Base-by-base conservation (phyloP, 2,888 invertebrate genomes). In the Nebria brevicollis region DNA sequence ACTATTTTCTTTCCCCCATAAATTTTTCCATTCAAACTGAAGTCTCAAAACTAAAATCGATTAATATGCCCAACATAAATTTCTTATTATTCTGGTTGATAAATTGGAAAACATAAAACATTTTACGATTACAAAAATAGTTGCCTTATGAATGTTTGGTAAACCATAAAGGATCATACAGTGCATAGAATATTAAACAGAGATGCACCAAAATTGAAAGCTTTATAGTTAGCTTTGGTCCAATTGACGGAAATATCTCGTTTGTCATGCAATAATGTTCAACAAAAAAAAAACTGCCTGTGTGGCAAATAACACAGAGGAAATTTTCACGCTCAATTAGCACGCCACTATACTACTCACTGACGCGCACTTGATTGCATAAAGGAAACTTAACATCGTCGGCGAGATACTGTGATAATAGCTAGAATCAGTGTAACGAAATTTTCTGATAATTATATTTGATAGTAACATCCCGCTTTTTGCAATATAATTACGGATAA, bases 291-390 rank as follows among this genome's bases (percentile, higher is more conserved):
- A 66, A 65, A 6, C 13, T 13, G 26, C 25, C 41, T 64, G 15
- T 75, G 20, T 26, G 75, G 65, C 65, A 66, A 66, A 65, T 75
- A 75, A 75, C 54, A 64, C 66, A 66, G 26, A n/a, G 66, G 66
- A 65, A 65, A 66, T 25, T 75, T 75, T 75, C 75, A 75, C 66
- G 66, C 11, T 66, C 54, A 64, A 75, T 75, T 75, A 75, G 15
- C 75, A 41, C 66, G 66, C 64, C 75, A 26, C 65, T 66, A 34
- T 34, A 66, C 66, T 41, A 64, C 25, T 75, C 75, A 75, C 34
- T 75, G 75, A 70, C 25, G 25, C 34, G 70, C 70, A 70, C 70
- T 20, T 70, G 34, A 75, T 75, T 65, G 66, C 66, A 75, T 75
- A 75, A 75, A 75, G 66, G 66, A 41, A 20, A 66, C 66, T 70